A percentile compares a stretch with the other conserved stretches of the same genome.
These are phyloP conservation scores for Diorhabda carinulata DNA, from an alignment of 1,140 invertebrate genomes.

Conservation along the genomic window DNA sequence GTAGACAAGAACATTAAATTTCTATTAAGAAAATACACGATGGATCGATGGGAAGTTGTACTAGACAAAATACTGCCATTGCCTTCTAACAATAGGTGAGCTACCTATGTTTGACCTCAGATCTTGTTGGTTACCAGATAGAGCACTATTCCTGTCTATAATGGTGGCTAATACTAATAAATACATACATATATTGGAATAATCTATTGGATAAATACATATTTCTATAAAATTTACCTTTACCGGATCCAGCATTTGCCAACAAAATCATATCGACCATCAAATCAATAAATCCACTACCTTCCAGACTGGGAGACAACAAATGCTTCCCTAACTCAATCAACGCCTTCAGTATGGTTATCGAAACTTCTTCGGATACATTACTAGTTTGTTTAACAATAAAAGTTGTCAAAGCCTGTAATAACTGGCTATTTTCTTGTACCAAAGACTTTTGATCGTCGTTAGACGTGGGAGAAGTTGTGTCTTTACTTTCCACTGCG, in stretches of 20 bases:
- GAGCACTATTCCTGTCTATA: too few species aligned
- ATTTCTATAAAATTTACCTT: conserved; percentile 26
- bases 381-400: conserved; percentile 69
- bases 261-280: conserved; percentile 79
- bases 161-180: too few species aligned
- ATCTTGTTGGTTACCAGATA: too few species aligned
- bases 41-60: too few species aligned
- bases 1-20: too few species aligned
- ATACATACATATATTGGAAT: too few species aligned
- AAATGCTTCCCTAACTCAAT: conserved; percentile 71
- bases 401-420: conserved; percentile 69
- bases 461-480: conserved; percentile 37
- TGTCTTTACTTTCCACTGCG: conserved; percentile 32
- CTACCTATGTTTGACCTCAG: too few species aligned
- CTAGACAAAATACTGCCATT: too few species aligned
- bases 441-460: conserved; percentile 50
- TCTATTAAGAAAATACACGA: too few species aligned
- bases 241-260: conserved; percentile 73
- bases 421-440: conserved; percentile 68
- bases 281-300: conserved; percentile 73
- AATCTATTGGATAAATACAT: not conserved
- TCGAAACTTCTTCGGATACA: conserved; percentile 64
- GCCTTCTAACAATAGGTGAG: too few species aligned
- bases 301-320: conserved; percentile 62
- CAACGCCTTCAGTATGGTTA: conserved; percentile 69